Base-by-base conservation (phyloP, 2,113 vertebrate species). In the Puntigrus tetrazona region DNA sequence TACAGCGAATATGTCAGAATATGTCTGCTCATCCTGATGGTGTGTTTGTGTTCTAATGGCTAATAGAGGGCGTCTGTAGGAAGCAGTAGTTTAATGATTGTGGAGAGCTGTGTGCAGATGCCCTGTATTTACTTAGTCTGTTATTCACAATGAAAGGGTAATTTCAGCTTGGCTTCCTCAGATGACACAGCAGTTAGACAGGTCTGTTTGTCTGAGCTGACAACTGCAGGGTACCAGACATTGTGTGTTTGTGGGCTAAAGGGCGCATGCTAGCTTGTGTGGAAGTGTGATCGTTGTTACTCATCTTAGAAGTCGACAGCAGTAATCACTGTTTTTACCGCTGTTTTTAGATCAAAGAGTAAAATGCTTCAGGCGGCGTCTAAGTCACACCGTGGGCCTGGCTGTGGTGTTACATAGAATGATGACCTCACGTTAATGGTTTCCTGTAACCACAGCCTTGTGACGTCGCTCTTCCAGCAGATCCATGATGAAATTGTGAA, bases 321-420 rank as follows among this genome's bases (percentile, higher is more conserved):
- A 59, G 87, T 94, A 93, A 94, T 94, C 83, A 94, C 91, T 93
- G 92, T 92, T 95, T 94, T 94, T 88, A 87, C 85, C 85, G 78
- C 78, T 25, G 84, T 87, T 84, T 77, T 55, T 20, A 90, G 92
- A 95, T 96, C 93, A 96, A 96, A 96, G 94, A 87, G 89, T 88
- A 79, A 88, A 91, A 63, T 2, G 69, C 82, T 78, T 57, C 22
- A 61, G 55, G 79, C 29, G 86, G 75, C 87, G 83, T 90, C 86
- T 87, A 85, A 86, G 77, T 84, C 89, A 86, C 87, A 81, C 63
- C 31, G 36, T 59, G 67, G 84, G 87, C 41, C 59, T 84, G 82
- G 84, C 82, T 20, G 79, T 89, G 85, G 89, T 90, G 36, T 73
- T 88, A 91, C 89, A 91, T 89, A 90, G 91, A 91, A 88, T 72